These are phyloP conservation scores for Ceratotherium simum DNA, from an alignment of 2,113 vertebrate genomes.

Conservation along the genomic window DNA sequence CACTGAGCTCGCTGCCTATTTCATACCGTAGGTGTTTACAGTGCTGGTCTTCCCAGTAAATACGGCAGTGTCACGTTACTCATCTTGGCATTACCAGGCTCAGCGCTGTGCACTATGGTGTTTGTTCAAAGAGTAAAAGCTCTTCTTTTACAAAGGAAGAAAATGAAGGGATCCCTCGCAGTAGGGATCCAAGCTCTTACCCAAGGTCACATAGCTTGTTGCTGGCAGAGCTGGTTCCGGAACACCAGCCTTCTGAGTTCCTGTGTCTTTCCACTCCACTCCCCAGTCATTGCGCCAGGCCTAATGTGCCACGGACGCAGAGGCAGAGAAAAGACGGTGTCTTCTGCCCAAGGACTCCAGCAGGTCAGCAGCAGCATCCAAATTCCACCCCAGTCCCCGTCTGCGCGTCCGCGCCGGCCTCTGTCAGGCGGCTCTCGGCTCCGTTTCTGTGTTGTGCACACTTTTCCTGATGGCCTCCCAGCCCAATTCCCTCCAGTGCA, in stretches of 20 bases:
- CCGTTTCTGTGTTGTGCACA: conserved; percentile 59
- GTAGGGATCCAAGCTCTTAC: neutral
- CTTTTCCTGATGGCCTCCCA: conserved; percentile 67
- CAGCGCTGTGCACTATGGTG: accelerated
- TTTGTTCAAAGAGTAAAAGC: neutral
- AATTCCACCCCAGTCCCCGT: accelerated
- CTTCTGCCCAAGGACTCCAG: neutral
- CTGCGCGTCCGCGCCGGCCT: neutral
- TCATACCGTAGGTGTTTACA: neutral
- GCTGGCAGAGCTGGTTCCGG: neutral
- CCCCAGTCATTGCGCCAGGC: neutral
- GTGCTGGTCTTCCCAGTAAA: neutral
- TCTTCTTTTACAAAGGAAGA: neutral
- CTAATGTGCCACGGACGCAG: neutral
- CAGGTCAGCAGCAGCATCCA: neutral
- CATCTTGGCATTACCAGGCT: neutral
- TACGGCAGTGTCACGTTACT: accelerated
- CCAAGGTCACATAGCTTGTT: neutral
- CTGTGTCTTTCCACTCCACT: neutral
- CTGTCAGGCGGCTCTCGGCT: conserved; percentile 72
- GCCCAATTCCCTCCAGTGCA: conserved; percentile 78
- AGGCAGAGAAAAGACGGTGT: neutral
- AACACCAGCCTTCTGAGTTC: neutral
- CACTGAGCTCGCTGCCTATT: neutral
- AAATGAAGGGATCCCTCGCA: neutral